Conservation (phyloP, 2,797 vertebrate species). For the Liasis olivaceus region DNA sequence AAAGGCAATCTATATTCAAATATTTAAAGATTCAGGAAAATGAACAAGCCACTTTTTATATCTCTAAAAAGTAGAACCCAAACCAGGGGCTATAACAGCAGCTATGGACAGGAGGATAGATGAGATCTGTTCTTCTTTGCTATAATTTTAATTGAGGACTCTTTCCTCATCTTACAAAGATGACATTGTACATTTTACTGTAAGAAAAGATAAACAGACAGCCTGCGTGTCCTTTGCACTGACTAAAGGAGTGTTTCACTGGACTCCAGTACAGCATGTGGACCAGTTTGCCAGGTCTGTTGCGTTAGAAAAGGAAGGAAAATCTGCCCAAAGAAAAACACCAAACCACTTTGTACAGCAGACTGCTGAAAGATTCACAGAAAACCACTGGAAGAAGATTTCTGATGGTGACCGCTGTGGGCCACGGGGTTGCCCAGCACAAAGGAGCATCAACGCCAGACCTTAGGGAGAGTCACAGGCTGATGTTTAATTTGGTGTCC, state of each 20-base stretch:
- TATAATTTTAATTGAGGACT: slow-evolving; percentile 17
- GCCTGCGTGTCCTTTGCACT: neutral
- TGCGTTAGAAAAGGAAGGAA: neutral
- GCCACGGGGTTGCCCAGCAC: neutral
- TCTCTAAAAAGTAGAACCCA: neutral
- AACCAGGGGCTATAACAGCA: neutral
- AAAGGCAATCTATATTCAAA: neutral
- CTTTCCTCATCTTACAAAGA: slow-evolving; percentile 46
- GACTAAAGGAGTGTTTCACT: neutral
- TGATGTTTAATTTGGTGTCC: neutral
- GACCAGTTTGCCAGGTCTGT: neutral
- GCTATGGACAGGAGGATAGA: neutral
- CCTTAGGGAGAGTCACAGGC: neutral
- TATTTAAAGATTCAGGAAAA: neutral
- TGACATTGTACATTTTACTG: slow-evolving; percentile 43
- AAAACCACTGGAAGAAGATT: neutral
- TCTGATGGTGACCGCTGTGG: no score
- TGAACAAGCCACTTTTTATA: neutral
- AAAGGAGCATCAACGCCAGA: neutral
- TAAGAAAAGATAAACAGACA: slow-evolving; percentile 60
- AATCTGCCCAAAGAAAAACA: neutral
- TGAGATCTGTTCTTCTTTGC: accelerated
- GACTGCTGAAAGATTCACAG: neutral
- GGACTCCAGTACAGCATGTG: neutral
- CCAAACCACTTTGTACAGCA: neutral